These are phyloP conservation scores for Trichomalopsis sarcophagae DNA, from an alignment of 1,140 invertebrate species.

Conservation along the genomic window DNA sequence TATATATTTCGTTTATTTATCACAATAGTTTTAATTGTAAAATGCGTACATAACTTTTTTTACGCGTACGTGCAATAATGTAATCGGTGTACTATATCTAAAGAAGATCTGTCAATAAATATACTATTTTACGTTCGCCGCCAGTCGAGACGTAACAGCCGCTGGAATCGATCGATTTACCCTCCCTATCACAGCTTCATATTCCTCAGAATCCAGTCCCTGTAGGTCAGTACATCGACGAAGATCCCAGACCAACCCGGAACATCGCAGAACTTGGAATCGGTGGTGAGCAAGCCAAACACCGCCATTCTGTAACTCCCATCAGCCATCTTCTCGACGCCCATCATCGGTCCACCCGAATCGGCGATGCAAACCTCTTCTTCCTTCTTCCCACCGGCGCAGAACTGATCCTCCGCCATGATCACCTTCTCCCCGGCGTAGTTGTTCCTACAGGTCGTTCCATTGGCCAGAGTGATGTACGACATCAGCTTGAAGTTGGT, in stretches of 20 bases:
- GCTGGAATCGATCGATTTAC: neutral
- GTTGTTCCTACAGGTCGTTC: neutral
- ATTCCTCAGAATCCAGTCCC: conserved; percentile 20
- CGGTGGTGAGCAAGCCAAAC: conserved; percentile 29
- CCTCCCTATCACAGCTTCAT: neutral
- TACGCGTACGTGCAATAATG: neutral
- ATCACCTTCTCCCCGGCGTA: neutral
- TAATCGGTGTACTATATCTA: neutral
- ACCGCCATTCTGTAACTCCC: conserved; percentile 26
- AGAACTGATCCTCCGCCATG: conserved; percentile 54
- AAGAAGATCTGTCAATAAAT: neutral
- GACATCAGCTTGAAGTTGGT: neutral
- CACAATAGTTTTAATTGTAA: neutral
- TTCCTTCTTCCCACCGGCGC: conserved; percentile 71
- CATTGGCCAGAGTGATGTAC: neutral
- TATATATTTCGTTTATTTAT: neutral
- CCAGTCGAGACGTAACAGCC: neutral
- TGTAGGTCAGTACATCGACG: neutral
- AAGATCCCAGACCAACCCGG: conserved; percentile 4
- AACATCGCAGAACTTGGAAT: conserved; percentile 37
- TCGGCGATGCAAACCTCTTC: conserved; percentile 78
- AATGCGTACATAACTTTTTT: neutral
- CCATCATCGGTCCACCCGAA: conserved; percentile 78
- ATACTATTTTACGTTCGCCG: neutral
- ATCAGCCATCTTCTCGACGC: conserved; percentile 41